Evolutionary conservation across 2,113 vertebrate species (phyloP), one percentile per base, ranked within the genome.

Genomic region (Plecotus auritus): DNA sequence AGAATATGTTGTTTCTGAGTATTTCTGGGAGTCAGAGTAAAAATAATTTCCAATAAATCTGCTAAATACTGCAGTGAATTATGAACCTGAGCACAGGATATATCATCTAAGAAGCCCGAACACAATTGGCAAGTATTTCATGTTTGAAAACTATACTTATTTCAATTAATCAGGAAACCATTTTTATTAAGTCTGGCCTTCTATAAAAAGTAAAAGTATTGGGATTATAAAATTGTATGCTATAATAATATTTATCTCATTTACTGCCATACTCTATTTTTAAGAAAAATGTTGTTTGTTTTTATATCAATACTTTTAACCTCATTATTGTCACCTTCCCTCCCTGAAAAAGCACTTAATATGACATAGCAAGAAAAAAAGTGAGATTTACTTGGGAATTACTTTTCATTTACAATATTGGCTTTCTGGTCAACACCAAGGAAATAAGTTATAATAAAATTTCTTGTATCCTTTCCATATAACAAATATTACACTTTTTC

Each of bases 1-100:
- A 95, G 85, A 40, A 94, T 77, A 95, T 93, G 56, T 56, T 97
- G 45, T 90, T 94, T 94, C 90, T 93, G 81, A 49, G 70, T 64
- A 45, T 77, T 94, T 80, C 76, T 42, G 7, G 18, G n/a, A 35
- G 64, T 78, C 70, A 93, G 78, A 95, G 69, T 23, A 1, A 9
- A 12, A 56, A 93, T 67, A 84, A 13, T 59, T 94, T 95, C 40
- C 70, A 94, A 81, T 69, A 95, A 77, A 91, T 77, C 70, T 87
- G 56, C 40, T 91, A 77, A 91, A 73, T 9, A 13, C 66, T 89
- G 66, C 32, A 93, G 51, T 93, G 66, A 87, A 74, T 96, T 90
- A 95, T 88, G 77, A 96, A 83, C 26, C 51, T 54, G 17, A 74
- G 40, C 67, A 90, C 23, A 91, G 32, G 32, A 32, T 95, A 28